Percentiles rank a stretch among this genome's conserved stretches.
These are phyloP conservation scores for Pelmatolapia mariae DNA, from an alignment of 2,113 vertebrate genomes.

Conservation along the genomic window DNA sequence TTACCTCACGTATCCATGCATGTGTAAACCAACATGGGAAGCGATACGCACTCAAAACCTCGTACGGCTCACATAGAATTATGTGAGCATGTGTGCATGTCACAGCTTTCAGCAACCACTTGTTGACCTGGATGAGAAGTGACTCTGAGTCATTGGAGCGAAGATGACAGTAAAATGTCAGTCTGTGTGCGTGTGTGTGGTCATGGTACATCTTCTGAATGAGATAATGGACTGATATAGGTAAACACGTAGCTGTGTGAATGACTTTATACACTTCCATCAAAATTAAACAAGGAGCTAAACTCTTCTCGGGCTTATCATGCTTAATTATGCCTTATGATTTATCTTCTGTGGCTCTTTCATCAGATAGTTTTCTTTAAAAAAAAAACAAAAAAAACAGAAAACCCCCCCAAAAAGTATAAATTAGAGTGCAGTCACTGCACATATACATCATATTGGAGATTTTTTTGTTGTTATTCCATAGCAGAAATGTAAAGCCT, in stretches of 20 bases:
- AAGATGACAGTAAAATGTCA: background rate
- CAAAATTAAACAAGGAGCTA: background rate
- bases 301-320: too few relatives aligned
- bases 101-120: background rate
- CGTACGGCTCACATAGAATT: background rate
- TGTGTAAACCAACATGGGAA: background rate
- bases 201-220: background rate
- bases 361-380: background rate
- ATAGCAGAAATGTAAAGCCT: background rate
- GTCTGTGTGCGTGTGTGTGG: accelerated
- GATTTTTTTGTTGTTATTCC: background rate
- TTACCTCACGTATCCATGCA: background rate
- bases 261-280: background rate
- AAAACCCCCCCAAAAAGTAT: accelerated
- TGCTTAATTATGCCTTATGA: background rate
- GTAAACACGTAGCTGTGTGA: background rate
- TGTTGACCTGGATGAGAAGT: background rate
- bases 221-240: background rate
- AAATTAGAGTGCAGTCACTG: background rate
- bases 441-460: background rate
- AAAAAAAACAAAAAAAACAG: accelerated
- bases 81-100: background rate
- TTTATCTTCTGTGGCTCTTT: background rate
- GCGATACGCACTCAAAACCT: background rate
- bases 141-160: background rate